Percentiles rank a stretch among this genome's conserved stretches.
Conservation (phyloP, 2,113 vertebrate species). For the Dolichallabes microphthalmus region DNA sequence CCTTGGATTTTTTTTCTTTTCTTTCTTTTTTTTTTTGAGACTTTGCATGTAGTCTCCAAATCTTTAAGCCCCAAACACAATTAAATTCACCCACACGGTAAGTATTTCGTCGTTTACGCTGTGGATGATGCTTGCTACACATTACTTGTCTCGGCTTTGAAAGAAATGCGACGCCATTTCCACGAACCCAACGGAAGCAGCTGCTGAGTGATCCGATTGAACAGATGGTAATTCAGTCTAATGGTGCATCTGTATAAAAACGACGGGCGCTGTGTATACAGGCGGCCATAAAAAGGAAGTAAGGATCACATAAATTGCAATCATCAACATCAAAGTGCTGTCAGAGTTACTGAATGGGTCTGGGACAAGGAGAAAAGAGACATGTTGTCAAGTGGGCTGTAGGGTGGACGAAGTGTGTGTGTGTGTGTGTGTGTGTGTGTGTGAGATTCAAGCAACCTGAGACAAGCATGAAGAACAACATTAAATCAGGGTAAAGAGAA, state of each 20-base stretch:
- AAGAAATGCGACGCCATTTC: constrained; percentile 52
- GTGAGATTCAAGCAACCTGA: not conserved
- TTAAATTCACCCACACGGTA: constrained; percentile 8
- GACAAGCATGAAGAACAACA: not conserved
- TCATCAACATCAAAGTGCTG: constrained; percentile 88
- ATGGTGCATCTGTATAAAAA: constrained; percentile 88
- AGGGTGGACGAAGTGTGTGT: constrained; percentile 17
- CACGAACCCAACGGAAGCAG: constrained; percentile 71
- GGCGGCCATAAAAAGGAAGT: constrained; percentile 89
- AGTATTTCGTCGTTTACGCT: constrained; percentile 25
- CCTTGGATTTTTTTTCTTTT: too few relatives aligned
- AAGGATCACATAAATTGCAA: constrained; percentile 91
- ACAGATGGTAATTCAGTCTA: constrained; percentile 91
- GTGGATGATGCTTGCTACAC: constrained; percentile 37
- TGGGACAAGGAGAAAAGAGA: constrained; percentile 45
- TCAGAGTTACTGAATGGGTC: constrained; percentile 62
- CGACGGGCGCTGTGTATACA: constrained; percentile 89
- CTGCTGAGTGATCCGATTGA: constrained; percentile 83
- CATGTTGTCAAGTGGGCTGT: constrained; percentile 34
- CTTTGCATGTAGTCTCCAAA: not conserved
- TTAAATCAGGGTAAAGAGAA: not conserved
- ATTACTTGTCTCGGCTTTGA: constrained; percentile 48
- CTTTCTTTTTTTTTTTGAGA: too few relatives aligned
- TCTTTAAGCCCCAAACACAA: constrained; percentile 8
- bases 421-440: not conserved